These are phyloP conservation scores for Lumbricus terrestris DNA, from an alignment of 2,888 invertebrate species.

Conservation along the genomic window DNA sequence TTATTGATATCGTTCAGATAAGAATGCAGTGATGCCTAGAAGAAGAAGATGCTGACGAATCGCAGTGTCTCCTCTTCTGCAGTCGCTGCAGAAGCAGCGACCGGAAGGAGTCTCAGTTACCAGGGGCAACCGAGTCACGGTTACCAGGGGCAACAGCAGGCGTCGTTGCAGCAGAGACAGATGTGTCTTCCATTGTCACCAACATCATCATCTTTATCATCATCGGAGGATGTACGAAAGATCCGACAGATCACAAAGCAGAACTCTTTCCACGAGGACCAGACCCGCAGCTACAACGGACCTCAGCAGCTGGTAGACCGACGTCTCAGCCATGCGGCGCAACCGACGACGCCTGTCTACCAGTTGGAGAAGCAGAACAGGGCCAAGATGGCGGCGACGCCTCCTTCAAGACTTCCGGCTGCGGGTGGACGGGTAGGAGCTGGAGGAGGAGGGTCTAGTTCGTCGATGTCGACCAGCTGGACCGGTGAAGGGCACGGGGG, in stretches of 20 bases:
- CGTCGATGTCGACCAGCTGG: background rate
- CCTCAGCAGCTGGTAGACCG: background rate
- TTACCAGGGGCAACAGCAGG: background rate
- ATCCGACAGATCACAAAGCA: background rate
- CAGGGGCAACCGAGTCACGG: background rate
- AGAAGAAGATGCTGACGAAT: background rate
- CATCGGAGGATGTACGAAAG: background rate
- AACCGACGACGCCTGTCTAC: background rate
- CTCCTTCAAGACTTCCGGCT: background rate
- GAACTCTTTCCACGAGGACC: background rate
- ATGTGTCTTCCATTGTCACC: background rate
- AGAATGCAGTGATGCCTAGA: background rate
- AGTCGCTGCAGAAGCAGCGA: background rate
- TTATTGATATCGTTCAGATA: background rate
- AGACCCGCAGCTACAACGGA: background rate
- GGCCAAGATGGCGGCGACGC: background rate
- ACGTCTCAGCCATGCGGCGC: background rate
- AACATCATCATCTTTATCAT: background rate
- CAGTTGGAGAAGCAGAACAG: background rate
- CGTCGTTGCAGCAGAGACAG: background rate
- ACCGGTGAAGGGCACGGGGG: background rate
- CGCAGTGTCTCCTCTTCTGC: background rate
- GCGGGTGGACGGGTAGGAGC: background rate
- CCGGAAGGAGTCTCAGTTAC: background rate
- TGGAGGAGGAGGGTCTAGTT: background rate